These are phyloP conservation scores for Phaedon cochleariae DNA, from an alignment of 2,888 invertebrate species.

Conservation along the genomic window DNA sequence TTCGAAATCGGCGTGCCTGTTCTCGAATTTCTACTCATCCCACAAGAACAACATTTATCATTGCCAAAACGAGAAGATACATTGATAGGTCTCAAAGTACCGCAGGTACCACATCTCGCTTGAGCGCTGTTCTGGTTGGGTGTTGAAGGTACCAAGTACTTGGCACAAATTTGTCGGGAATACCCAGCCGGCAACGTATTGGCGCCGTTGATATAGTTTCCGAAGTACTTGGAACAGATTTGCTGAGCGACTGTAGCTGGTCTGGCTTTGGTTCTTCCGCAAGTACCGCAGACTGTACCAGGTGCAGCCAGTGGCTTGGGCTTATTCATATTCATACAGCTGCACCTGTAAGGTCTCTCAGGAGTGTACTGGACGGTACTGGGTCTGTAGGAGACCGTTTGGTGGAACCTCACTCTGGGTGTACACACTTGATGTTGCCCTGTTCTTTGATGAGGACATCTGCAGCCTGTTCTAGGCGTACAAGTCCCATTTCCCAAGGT, in stretches of 20 bases:
- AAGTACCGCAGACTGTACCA: background rate
- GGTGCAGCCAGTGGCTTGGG: background rate
- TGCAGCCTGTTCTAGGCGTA: background rate
- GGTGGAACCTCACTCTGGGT: background rate
- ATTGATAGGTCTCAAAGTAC: background rate
- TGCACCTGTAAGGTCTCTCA: background rate
- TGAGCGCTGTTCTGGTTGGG: background rate
- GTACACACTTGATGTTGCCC: background rate
- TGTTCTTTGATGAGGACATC: background rate
- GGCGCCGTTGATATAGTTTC: too few species aligned
- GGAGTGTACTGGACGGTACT: background rate
- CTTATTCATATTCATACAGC: background rate
- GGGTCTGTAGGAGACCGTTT: background rate
- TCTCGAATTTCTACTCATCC: background rate
- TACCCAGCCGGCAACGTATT: too few species aligned
- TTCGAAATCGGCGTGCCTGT: background rate
- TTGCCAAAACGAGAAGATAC: too few species aligned
- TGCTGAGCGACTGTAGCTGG: background rate
- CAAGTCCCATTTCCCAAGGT: background rate
- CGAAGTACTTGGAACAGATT: background rate
- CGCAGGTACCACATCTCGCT: background rate
- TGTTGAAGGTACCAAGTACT: background rate
- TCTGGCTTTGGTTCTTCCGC: background rate
- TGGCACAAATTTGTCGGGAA: too few species aligned
- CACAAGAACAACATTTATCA: background rate